Percentiles rank a stretch among this genome's conserved stretches.
Conservation (phyloP, 2,888 invertebrate genomes). For the Catonia carolina region DNA sequence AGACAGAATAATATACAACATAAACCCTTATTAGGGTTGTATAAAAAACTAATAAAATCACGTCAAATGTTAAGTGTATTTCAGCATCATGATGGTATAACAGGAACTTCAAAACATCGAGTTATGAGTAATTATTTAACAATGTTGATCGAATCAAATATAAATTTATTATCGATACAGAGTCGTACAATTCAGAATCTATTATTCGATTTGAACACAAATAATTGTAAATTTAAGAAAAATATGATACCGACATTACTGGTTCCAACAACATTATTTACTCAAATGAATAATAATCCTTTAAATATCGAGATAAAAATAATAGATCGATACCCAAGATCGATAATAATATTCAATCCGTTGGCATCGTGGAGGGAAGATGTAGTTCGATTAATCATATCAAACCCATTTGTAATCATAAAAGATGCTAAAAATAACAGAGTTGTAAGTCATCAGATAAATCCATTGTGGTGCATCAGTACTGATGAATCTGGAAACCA, state of each 20-base stretch:
- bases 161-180: not conserved
- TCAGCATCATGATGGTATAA: conserved; percentile 29
- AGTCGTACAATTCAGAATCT: not conserved
- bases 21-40: not conserved
- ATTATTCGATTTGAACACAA: not conserved
- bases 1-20: not conserved
- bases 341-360: conserved; percentile 76
- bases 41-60: conserved; percentile 19
- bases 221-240: conserved; percentile 49
- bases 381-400: conserved; percentile 62
- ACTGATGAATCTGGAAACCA: conserved; percentile 41
- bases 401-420: conserved; percentile 65
- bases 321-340: conserved; percentile 44
- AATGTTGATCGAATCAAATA: conserved; percentile 17
- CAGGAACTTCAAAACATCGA: conserved; percentile 23
- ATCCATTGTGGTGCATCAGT: conserved; percentile 71
- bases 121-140: conserved; percentile 24
- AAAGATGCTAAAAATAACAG: conserved; percentile 53
- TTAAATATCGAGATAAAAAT: not conserved
- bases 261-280: conserved; percentile 52
- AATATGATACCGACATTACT: conserved; percentile 70
- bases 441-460: conserved; percentile 70
- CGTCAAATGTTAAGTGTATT: conserved; percentile 21
- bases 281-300: not conserved
- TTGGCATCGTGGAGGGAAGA: conserved; percentile 71